A percentile compares a stretch with the other conserved stretches of the same genome.
Conservation (phyloP, 37 sponge, comb jelly and placozoan genomes). For the Beroe forskalii region DNA sequence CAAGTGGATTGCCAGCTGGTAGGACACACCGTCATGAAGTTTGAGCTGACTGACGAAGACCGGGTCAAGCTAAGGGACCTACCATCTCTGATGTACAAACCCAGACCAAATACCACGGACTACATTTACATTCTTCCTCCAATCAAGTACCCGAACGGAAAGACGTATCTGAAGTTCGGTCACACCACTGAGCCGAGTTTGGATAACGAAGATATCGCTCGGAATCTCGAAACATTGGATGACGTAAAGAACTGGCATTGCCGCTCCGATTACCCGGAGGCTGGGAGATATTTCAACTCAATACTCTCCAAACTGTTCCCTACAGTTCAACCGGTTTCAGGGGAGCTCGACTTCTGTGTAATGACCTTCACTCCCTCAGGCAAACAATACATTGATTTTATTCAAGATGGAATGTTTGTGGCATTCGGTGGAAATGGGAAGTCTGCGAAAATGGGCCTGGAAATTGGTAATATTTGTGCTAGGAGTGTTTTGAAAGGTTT, state of each 20-base stretch:
- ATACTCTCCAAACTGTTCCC: not conserved
- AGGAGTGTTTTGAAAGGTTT: not conserved
- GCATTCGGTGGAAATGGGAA: conserved; percentile 20
- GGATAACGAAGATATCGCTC: not conserved
- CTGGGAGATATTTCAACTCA: not conserved
- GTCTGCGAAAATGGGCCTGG: conserved; percentile 38
- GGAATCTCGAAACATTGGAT: not conserved
- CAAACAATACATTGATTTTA: conserved; percentile 28
- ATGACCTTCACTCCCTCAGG: conserved; percentile 19
- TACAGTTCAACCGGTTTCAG: not conserved
- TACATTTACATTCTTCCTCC: conserved; percentile 55
- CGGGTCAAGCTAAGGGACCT: not conserved
- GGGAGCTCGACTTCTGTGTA: conserved; percentile 26
- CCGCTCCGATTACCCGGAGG: not conserved
- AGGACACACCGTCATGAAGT: conserved; percentile 46
- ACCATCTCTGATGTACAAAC: conserved; percentile 15
- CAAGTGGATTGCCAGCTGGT: not conserved
- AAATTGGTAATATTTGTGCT: conserved; percentile 35
- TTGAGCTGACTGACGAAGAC: not conserved
- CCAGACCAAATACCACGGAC: not conserved
- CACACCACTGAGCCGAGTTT: not conserved
- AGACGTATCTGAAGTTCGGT: conserved; percentile 27
- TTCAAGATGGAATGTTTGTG: not conserved
- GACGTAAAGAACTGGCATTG: conserved; percentile 27
- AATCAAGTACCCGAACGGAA: conserved; percentile 46